Evolutionary conservation across 2,797 vertebrate species (phyloP).

Genomic region (Anguilla anguilla): DNA sequence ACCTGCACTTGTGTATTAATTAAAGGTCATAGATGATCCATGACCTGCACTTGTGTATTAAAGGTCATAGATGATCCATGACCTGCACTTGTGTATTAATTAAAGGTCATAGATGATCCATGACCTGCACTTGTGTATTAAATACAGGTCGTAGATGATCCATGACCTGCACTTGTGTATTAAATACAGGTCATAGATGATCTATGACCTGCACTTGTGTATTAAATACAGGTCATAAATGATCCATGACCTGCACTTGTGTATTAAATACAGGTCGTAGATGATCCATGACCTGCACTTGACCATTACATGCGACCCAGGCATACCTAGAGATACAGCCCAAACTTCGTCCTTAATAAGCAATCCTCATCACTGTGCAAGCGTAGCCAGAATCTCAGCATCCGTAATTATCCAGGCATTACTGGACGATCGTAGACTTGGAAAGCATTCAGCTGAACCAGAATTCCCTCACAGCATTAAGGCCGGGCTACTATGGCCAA

Average conservation of each 20-base stretch:
- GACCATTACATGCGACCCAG: background rate
- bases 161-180: too few relatives aligned
- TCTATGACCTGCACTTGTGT: too few relatives aligned
- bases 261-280: too few relatives aligned
- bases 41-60: too few relatives aligned
- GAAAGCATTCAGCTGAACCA: background rate
- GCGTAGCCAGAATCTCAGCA: background rate
- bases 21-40: background rate
- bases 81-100: too few relatives aligned
- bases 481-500: background rate
- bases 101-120: background rate
- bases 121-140: too few relatives aligned
- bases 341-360: background rate
- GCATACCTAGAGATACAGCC: background rate
- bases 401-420: background rate
- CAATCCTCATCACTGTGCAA: background rate
- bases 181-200: background rate
- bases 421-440: background rate
- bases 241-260: too few relatives aligned
- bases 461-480: background rate
- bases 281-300: background rate
- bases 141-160: too few relatives aligned
- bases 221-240: too few relatives aligned
- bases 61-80: too few relatives aligned
- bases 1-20: too few relatives aligned